Percentiles rank a stretch among this genome's conserved stretches.
These are phyloP conservation scores for Sinodicranocentrus sp. DNA, from an alignment of 2,888 invertebrate genomes.

Conservation along the genomic window DNA sequence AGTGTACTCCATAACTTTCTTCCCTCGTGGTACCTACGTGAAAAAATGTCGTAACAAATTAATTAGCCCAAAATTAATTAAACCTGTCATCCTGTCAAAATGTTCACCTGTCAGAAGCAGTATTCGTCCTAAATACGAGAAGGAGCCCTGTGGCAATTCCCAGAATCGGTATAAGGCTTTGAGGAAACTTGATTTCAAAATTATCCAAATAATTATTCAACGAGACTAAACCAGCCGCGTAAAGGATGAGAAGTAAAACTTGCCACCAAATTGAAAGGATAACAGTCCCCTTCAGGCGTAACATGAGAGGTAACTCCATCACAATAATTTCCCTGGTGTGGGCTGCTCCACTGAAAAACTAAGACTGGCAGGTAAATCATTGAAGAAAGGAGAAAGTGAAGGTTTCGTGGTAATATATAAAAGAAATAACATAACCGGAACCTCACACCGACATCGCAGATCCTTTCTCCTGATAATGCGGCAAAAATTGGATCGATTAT, in stretches of 20 bases:
- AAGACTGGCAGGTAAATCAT: no score
- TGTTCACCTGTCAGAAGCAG: constrained; percentile 73
- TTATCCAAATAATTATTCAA: constrained; percentile 62
- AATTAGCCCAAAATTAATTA: no score
- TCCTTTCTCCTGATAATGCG: no score
- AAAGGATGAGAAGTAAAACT: constrained; percentile 41
- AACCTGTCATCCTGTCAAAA: no score
- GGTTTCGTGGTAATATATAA: no score
- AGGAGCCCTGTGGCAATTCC: constrained; percentile 75
- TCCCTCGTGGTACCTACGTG: constrained; percentile 73
- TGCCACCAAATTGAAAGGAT: constrained; percentile 68
- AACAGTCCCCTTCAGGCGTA: constrained; percentile 64
- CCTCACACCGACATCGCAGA: no score
- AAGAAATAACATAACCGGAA: no score
- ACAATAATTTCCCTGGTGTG: no score
- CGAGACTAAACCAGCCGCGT: constrained; percentile 51
- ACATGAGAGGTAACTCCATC: constrained; percentile 44
- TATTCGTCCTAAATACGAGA: constrained; percentile 74
- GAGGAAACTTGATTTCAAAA: constrained; percentile 65
- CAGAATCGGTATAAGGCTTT: constrained; percentile 71
- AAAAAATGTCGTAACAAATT: no score
- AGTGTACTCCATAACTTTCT: constrained; percentile 66
- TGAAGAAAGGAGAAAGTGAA: no score
- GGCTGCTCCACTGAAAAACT: no score
- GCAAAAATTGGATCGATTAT: no score